Percentiles rank a stretch among this genome's conserved stretches.
These are phyloP conservation scores for Synchiropus splendidus DNA, from an alignment of 2,113 vertebrate genomes.

Conservation along the genomic window DNA sequence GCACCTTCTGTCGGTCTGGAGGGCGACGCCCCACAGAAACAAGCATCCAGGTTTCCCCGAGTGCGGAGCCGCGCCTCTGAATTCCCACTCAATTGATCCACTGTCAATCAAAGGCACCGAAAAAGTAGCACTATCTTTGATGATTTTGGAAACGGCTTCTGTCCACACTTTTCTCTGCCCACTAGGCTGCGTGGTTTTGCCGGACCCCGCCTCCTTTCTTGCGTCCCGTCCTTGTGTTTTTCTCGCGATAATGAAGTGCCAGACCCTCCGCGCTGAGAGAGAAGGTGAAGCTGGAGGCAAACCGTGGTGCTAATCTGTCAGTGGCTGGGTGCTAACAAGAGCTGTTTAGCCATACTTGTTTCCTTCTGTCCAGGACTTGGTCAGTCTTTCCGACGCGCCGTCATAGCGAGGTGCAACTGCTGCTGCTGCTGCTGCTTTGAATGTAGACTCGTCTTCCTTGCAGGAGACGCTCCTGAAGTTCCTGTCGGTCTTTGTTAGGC, in stretches of 20 bases:
- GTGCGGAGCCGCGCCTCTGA: slow-evolving; percentile 13
- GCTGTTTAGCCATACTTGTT: slow-evolving; percentile 53
- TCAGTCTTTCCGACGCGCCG: slow-evolving; percentile 42
- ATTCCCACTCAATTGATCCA: not conserved
- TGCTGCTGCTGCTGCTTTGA: slow-evolving; percentile 67
- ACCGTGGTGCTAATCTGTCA: slow-evolving; percentile 58
- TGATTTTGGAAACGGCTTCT: slow-evolving; percentile 51
- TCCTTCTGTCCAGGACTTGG: slow-evolving; percentile 45
- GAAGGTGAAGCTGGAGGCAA: slow-evolving; percentile 49
- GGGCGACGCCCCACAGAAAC: slow-evolving; percentile 44
- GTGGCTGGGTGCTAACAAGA: slow-evolving; percentile 59
- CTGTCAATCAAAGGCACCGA: too few species aligned
- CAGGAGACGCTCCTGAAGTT: slow-evolving; percentile 24
- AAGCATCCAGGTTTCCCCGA: slow-evolving; percentile 46
- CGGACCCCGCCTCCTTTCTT: too few species aligned
- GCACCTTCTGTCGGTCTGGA: slow-evolving; percentile 52
- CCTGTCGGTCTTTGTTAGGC: slow-evolving; percentile 15
- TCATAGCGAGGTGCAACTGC: slow-evolving; percentile 51
- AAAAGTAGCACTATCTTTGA: slow-evolving; percentile 5
- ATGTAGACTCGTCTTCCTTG: slow-evolving; percentile 72
- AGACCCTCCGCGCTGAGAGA: slow-evolving; percentile 55
- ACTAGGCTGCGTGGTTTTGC: slow-evolving; percentile 42
- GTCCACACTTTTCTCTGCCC: slow-evolving; percentile 54
- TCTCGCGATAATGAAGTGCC: slow-evolving; percentile 59
- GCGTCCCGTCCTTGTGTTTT: slow-evolving; percentile 30